A percentile compares a stretch with the other conserved stretches of the same genome.
phyloP scores from a whole-genome alignment of 1,140 invertebrate species.

The Metopolophium dirhodum region DNA sequence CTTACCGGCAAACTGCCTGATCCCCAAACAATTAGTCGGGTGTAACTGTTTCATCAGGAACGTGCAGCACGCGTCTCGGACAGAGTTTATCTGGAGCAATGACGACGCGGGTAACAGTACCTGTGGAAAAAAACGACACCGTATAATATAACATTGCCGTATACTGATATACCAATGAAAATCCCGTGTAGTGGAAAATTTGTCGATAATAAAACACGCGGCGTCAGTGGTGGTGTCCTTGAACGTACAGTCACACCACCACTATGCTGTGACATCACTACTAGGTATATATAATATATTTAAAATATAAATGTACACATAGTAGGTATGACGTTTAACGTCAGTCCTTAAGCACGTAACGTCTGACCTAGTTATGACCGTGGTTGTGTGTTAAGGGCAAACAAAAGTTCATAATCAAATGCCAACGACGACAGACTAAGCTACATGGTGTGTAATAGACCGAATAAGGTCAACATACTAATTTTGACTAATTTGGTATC shows the following conservation, averaged over 20 bases:
- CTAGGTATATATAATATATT: not conserved
- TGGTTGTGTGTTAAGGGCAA: not conserved
- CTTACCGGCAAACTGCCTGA: slow-evolving; percentile 73
- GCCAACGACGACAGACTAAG: not conserved
- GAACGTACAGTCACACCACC: not conserved
- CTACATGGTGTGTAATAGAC: not conserved
- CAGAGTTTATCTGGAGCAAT: slow-evolving; percentile 76
- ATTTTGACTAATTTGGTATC: slow-evolving; percentile 18
- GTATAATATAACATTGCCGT: not conserved
- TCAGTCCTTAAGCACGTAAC: slow-evolving; percentile 30
- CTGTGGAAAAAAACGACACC: slow-evolving; percentile 61
- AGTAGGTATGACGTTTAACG: not conserved
- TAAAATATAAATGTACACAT: not conserved
- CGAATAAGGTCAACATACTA: not conserved
- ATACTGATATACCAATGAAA: not conserved
- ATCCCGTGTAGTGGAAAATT: not conserved
- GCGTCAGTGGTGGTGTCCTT: not conserved
- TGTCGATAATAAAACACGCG: not conserved
- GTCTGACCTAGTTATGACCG: slow-evolving; percentile 29
- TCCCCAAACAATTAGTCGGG: slow-evolving; percentile 82
- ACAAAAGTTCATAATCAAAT: slow-evolving; percentile 47
- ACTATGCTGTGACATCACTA: not conserved
- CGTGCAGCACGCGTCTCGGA: slow-evolving; percentile 79
- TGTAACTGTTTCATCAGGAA: slow-evolving; percentile 88
- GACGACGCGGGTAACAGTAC: slow-evolving; percentile 78